Conservation (phyloP, 2,113 vertebrate genomes). For the Raphicerus campestris region DNA sequence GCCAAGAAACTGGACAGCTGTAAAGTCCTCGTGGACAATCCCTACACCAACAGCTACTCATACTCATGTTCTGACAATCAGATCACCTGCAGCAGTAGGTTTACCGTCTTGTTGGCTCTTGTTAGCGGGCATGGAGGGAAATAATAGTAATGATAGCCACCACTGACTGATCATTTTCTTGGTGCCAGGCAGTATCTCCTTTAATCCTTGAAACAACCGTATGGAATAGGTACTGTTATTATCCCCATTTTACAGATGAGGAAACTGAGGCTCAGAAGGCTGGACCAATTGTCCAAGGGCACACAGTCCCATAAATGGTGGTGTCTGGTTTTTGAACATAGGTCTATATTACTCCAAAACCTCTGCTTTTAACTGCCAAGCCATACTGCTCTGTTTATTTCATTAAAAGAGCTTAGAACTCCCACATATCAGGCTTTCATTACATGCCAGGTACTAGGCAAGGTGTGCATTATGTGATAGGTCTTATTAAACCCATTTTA, state of each 20-base stretch:
- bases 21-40: constrained; percentile 76
- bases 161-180: neutral
- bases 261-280: neutral
- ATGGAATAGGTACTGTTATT: neutral
- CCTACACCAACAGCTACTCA: constrained; percentile 81
- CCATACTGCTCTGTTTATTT: neutral
- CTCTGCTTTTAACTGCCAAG: neutral
- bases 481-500: neutral
- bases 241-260: neutral
- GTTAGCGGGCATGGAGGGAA: neutral
- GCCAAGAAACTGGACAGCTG: constrained; percentile 74
- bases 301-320: neutral
- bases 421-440: neutral
- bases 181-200: neutral
- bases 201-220: neutral
- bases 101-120: neutral
- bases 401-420: neutral
- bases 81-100: constrained; percentile 88
- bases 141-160: neutral
- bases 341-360: neutral
- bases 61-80: constrained; percentile 76
- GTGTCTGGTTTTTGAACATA: neutral
- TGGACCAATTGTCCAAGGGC: neutral
- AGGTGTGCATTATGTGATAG: neutral
- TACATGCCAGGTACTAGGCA: neutral